Percentiles rank a stretch among this genome's conserved stretches.
These are phyloP conservation scores for Isurus oxyrinchus DNA, from an alignment of 2,113 vertebrate species.

Conservation along the genomic window DNA sequence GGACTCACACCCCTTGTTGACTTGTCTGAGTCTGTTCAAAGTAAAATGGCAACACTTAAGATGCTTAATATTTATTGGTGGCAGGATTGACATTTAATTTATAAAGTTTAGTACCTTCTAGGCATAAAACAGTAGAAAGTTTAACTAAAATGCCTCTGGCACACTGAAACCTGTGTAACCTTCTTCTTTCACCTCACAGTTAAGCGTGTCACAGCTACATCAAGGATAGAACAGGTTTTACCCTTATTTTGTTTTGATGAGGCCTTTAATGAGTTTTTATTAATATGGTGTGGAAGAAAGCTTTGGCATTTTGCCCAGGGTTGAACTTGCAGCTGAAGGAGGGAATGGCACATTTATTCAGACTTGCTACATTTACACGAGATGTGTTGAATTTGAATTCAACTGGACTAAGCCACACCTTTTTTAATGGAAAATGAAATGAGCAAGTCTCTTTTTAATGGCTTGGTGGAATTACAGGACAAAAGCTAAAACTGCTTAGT, in stretches of 20 bases:
- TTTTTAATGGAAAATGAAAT: neutral
- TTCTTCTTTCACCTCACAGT: neutral
- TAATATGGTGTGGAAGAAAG: neutral
- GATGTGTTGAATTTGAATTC: neutral
- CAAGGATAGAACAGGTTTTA: neutral
- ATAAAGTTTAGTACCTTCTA: neutral
- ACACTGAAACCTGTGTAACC: neutral
- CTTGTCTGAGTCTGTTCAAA: neutral
- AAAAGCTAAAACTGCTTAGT: neutral
- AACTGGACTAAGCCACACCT: neutral
- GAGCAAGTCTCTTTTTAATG: neutral
- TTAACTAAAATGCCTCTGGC: neutral
- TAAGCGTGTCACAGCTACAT: neutral
- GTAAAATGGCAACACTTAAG: neutral
- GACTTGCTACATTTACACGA: neutral
- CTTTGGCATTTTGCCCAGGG: neutral
- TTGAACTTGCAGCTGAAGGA: neutral
- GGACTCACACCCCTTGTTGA: neutral
- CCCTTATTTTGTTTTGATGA: neutral
- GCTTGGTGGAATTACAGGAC: neutral
- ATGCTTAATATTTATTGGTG: neutral
- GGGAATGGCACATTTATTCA: neutral
- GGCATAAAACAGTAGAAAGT: neutral
- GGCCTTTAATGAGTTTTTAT: neutral
- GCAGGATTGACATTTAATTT: neutral